Percentiles rank a stretch among this genome's conserved stretches.
Evolutionary conservation across 1,140 invertebrate species (phyloP).

Genomic region (Ericerus pela): DNA sequence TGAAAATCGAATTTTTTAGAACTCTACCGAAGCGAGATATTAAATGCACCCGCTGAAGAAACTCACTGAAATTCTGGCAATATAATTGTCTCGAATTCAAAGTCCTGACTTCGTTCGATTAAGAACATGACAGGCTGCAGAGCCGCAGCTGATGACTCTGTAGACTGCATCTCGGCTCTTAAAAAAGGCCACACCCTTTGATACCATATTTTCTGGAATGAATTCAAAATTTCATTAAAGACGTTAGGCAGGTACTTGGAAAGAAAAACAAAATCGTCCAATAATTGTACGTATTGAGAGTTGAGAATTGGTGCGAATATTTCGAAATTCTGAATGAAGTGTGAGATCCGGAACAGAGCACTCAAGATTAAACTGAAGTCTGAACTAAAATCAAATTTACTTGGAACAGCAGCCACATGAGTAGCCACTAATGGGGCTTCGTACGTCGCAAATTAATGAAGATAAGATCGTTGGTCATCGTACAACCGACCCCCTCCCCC

Average conservation of each 20-base stretch:
- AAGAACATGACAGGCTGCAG: constrained; percentile 76
- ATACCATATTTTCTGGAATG: constrained; percentile 80
- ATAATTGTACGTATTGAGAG: neutral
- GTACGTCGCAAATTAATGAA: no score
- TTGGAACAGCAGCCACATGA: no score
- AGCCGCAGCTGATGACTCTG: constrained; percentile 74
- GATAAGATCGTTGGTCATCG: no score
- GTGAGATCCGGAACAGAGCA: no score
- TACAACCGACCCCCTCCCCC: no score
- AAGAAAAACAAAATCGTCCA: neutral
- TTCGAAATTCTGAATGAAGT: no score
- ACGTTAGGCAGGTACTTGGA: neutral
- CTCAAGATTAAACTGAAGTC: no score
- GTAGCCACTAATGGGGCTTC: no score
- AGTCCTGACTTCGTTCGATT: constrained; percentile 61
- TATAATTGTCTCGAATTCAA: constrained; percentile 73
- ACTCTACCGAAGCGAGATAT: neutral
- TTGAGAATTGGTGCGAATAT: neutral
- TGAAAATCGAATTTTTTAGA: neutral
- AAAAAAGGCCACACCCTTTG: constrained; percentile 84
- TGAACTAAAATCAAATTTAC: no score
- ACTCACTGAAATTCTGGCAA: constrained; percentile 60
- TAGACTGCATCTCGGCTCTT: constrained; percentile 63
- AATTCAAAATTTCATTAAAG: neutral
- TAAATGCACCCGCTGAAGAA: neutral